Evolutionary conservation across 1,140 invertebrate genomes (phyloP).

Genomic region (Dufourea novaeangliae): DNA sequence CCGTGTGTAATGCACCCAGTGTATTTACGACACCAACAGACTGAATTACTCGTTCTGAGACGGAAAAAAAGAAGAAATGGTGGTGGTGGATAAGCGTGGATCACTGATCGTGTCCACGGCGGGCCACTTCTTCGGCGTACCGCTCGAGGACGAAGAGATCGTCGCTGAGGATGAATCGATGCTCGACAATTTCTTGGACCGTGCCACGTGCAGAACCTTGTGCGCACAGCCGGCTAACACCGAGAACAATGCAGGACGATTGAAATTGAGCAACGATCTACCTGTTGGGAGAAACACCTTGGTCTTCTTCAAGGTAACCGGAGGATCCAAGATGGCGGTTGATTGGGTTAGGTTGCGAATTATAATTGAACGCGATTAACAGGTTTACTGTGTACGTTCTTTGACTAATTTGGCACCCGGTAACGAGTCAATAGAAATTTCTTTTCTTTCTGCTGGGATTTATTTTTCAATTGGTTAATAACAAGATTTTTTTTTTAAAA

Average conservation of each 20-base stretch:
- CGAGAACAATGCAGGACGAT: constrained; percentile 19
- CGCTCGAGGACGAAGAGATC: constrained; percentile 43
- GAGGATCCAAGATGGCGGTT: too few species aligned
- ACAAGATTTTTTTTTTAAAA: too few species aligned
- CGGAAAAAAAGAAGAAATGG: constrained; percentile 75
- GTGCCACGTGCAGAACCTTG: constrained; percentile 70
- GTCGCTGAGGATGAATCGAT: constrained; percentile 57
- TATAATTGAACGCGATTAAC: too few species aligned
- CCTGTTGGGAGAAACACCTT: constrained; percentile 69
- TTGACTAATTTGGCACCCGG: too few species aligned
- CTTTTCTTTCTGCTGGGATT: too few species aligned
- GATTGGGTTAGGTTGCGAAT: not conserved
- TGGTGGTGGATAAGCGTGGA: constrained; percentile 69
- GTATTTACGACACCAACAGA: not conserved
- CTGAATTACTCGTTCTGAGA: not conserved
- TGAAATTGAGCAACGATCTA: constrained; percentile 71
- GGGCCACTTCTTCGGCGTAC: constrained; percentile 73
- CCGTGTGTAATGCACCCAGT: not conserved
- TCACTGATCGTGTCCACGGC: constrained; percentile 74
- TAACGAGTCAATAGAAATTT: too few species aligned
- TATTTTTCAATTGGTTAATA: too few species aligned
- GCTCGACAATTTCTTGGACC: constrained; percentile 75
- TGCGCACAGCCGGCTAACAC: constrained; percentile 61
- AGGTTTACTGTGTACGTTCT: too few species aligned
- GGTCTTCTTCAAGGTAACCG: constrained; percentile 78